These are phyloP conservation scores for Python bivittatus DNA, from an alignment of 2,113 vertebrate species.

Conservation along the genomic window DNA sequence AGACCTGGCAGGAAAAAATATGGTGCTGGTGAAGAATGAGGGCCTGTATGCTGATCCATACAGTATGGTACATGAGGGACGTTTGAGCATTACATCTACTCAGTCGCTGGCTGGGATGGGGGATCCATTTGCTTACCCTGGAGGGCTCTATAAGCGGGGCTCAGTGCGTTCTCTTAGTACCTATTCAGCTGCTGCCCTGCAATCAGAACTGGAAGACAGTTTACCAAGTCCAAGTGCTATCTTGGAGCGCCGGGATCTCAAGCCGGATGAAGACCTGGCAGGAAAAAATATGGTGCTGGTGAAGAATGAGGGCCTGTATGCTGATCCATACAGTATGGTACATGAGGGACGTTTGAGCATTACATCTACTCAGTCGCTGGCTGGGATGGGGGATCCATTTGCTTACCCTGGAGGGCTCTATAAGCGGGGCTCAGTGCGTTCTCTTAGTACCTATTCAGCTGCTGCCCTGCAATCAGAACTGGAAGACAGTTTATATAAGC, in stretches of 20 bases:
- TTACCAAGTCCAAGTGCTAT: slow-evolving; percentile 95
- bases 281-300: slow-evolving; percentile 91
- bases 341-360: slow-evolving; percentile 95
- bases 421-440: slow-evolving; percentile 91
- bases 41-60: slow-evolving; percentile 93
- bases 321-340: slow-evolving; percentile 91
- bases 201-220: slow-evolving; percentile 92
- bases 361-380: slow-evolving; percentile 89
- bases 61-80: slow-evolving; percentile 89
- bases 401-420: slow-evolving; percentile 91
- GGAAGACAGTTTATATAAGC: slow-evolving; percentile 91
- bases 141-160: slow-evolving; percentile 91
- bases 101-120: slow-evolving; percentile 87
- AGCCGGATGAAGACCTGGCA: slow-evolving; percentile 92
- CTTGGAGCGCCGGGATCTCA: slow-evolving; percentile 95
- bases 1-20: slow-evolving; percentile 88
- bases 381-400: slow-evolving; percentile 89
- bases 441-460: slow-evolving; percentile 94
- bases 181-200: slow-evolving; percentile 91
- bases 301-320: slow-evolving; percentile 92
- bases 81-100: slow-evolving; percentile 94
- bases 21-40: slow-evolving; percentile 94
- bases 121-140: slow-evolving; percentile 90
- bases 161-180: slow-evolving; percentile 95
- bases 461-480: slow-evolving; percentile 91